Percentiles rank a stretch among this genome's conserved stretches.
These are phyloP conservation scores for Pangasius krempfi DNA, from an alignment of 2,797 vertebrate genomes.

Conservation along the genomic window DNA sequence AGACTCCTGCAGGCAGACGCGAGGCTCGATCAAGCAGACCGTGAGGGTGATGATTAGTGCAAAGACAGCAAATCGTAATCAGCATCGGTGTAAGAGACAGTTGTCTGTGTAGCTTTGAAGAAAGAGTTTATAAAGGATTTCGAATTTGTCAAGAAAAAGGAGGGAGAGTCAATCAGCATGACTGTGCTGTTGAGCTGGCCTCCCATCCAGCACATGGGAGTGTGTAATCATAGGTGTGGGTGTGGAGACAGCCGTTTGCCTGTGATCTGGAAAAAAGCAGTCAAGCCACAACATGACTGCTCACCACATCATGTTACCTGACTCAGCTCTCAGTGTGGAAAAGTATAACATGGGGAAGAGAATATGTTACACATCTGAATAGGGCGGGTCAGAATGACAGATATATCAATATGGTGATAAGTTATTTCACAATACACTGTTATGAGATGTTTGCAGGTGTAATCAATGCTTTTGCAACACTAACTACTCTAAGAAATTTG, in stretches of 20 bases:
- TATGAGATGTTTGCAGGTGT: not conserved
- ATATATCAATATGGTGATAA: not conserved
- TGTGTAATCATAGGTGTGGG: conserved; percentile 4
- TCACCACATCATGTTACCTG: not conserved
- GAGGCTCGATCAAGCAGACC: conserved; percentile 1
- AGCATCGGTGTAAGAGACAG: not conserved
- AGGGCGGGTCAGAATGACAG: not conserved
- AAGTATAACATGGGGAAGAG: not conserved
- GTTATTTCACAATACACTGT: not conserved
- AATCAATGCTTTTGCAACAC: not conserved
- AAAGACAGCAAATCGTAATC: conserved; percentile 8
- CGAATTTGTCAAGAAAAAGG: not conserved
- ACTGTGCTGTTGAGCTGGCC: not conserved
- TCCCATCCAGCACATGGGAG: not conserved
- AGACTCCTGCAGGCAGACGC: conserved; percentile 4
- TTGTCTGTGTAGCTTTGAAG: not conserved
- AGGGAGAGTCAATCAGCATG: not conserved
- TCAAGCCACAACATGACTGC: not conserved
- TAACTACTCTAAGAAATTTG: too few species aligned
- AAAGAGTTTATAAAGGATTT: not conserved
- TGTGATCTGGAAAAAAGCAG: not conserved
- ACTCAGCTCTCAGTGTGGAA: not conserved
- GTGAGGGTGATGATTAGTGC: conserved; percentile 27
- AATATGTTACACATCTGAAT: not conserved
- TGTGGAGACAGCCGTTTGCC: not conserved